These are phyloP conservation scores for Leptosomus discolor DNA, from an alignment of 2,113 vertebrate species.

Conservation along the genomic window DNA sequence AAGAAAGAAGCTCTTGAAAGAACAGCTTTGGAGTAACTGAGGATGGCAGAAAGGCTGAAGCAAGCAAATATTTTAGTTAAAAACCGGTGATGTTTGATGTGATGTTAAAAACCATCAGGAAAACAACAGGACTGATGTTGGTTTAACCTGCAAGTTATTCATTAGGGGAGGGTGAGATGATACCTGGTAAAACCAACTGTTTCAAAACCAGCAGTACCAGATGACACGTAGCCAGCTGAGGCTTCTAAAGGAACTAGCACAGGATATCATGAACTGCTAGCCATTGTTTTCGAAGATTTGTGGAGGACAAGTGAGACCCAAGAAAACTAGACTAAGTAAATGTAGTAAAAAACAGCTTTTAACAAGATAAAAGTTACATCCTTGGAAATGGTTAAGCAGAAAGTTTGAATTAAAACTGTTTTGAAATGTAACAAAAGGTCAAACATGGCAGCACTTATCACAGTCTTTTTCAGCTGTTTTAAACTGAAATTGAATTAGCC, in stretches of 20 bases:
- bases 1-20: not conserved
- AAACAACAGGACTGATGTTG: not conserved
- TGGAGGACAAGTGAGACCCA: not conserved
- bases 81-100: not conserved
- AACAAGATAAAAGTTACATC: not conserved
- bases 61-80: not conserved
- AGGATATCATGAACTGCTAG: not conserved
- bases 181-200: not conserved
- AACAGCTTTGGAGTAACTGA: not conserved
- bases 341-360: not conserved
- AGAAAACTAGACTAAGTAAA: not conserved
- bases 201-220: not conserved
- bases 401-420: not conserved
- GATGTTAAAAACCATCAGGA: not conserved
- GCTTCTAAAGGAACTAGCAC: not conserved
- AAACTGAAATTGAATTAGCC: not conserved
- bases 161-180: not conserved
- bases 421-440: not conserved
- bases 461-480: not conserved
- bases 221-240: not conserved
- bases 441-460: not conserved
- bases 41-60: not conserved
- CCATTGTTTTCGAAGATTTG: not conserved
- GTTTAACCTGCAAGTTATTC: not conserved
- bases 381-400: not conserved